Evolutionary conservation across 2,888 invertebrate species (phyloP), one percentile per base, ranked within the genome.

Genomic region (Flexamia atlantica): DNA sequence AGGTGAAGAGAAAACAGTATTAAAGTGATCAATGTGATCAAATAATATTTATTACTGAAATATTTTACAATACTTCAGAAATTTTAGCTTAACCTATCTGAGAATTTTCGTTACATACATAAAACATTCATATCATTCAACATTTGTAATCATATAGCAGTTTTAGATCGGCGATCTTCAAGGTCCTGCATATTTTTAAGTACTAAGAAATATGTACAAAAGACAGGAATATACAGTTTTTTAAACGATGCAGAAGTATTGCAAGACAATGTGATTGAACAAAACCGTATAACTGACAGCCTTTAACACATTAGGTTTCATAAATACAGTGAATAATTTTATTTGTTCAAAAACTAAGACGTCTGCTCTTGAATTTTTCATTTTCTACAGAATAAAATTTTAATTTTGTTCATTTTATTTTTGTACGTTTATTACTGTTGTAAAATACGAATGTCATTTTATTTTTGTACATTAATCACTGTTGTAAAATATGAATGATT

Each of bases 21-120:
- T 76, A 76, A 28, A 46, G 76, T 76, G 76, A 76, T 76, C 76
- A 76, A 76, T 76, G 50, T 76, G 76, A 76, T 50, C 76, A 76
- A 76, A 40, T n/a, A 64, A 64, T 70, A 36, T 70, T 70, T 70
- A 70, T 70, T 70, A 40, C 36, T 70, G 40, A 40, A 70, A 70
- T 70, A 70, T 36, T 70, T 70, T 70, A 70, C 70, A 70, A 70
- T 40, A 40, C 36, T 40, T 70, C 40, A 40, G 40, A 40, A 70
- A 36, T 3, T 23, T 40, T 23, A 70, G 40, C 70, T 70, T 70
- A 70, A 70, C 70, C 40, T 70, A 70, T 40, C 70, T 28, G 70
- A 70, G 70, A 70, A 36, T 23, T 40, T n/a, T 70, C 20, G 40
- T 28, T 64, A 70, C 70, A 70, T 40, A 40, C 36, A 70, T 70